phyloP scores from a whole-genome alignment of 92 coral and sea anemone genomes.

The Montipora capitata region DNA sequence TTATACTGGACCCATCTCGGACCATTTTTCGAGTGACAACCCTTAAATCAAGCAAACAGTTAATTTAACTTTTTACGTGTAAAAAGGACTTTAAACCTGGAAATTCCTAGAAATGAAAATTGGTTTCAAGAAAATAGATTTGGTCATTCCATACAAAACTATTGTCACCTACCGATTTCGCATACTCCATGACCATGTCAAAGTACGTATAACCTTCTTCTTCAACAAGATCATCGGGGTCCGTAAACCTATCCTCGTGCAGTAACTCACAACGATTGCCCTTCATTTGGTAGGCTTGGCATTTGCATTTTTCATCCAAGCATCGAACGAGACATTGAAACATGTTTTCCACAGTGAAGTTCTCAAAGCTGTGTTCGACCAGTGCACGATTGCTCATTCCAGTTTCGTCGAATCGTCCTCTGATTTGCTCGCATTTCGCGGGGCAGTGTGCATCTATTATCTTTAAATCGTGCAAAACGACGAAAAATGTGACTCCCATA shows the following conservation, averaged over 20 bases:
- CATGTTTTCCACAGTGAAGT: slow-evolving; percentile 7
- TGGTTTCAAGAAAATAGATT: too few species aligned
- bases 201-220: slow-evolving; percentile 4
- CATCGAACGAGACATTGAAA: slow-evolving; percentile 40
- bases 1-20: too few species aligned
- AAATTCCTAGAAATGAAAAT: too few species aligned
- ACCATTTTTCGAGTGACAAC: too few species aligned
- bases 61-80: too few species aligned
- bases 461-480: not conserved
- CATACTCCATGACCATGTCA: slow-evolving; percentile 23
- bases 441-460: not conserved
- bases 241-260: slow-evolving; percentile 22
- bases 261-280: slow-evolving; percentile 39
- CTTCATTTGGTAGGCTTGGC: slow-evolving; percentile 47
- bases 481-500: not conserved
- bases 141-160: too few species aligned
- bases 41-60: too few species aligned
- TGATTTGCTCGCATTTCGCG: not conserved
- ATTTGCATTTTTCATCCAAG: slow-evolving; percentile 51
- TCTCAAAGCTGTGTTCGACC: slow-evolving; percentile 49
- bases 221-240: slow-evolving; percentile 18
- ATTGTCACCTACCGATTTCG: not conserved
- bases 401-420: not conserved
- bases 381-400: slow-evolving; percentile 32
- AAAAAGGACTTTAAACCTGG: too few species aligned